Conservation (phyloP, 1,140 invertebrate species). For the Drosophila ercepeae region DNA sequence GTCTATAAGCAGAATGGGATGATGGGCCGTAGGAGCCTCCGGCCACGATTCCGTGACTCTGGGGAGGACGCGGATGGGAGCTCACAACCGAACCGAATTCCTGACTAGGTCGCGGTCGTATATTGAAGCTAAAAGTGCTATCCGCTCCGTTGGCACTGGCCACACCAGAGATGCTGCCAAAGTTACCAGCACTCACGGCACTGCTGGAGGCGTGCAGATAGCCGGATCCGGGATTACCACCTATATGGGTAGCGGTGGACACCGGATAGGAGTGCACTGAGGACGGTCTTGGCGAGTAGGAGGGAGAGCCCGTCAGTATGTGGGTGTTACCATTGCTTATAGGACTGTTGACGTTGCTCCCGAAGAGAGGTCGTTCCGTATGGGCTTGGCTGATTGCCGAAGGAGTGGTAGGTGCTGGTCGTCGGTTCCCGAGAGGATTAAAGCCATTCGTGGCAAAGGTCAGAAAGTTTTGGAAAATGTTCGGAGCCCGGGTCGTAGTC, state of each 20-base stretch:
- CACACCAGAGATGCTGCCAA: slow-evolving; percentile 68
- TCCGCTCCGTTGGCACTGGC: slow-evolving; percentile 76
- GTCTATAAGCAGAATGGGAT: slow-evolving; percentile 37
- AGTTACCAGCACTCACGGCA: slow-evolving; percentile 60
- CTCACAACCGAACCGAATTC: slow-evolving; percentile 29
- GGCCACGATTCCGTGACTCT: slow-evolving; percentile 5
- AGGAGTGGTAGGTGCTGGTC: slow-evolving; percentile 39
- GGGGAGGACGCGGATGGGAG: slow-evolving; percentile 41
- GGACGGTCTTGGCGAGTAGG: slow-evolving; percentile 36
- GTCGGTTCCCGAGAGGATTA: slow-evolving; percentile 47
- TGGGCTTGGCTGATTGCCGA: slow-evolving; percentile 31
- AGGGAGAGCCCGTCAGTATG: slow-evolving; percentile 4
- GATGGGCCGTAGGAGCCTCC: slow-evolving; percentile 49
- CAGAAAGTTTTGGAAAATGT: slow-evolving; percentile 73
- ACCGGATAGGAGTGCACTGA: slow-evolving; percentile 40
- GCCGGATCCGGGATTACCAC: slow-evolving; percentile 29
- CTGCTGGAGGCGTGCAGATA: slow-evolving; percentile 70
- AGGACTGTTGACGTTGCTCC: slow-evolving; percentile 50
- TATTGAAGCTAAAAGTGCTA: slow-evolving; percentile 80
- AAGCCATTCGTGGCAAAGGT: slow-evolving; percentile 65
- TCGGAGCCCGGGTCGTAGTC: slow-evolving; percentile 66
- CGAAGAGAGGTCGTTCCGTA: slow-evolving; percentile 45
- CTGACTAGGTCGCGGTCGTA: slow-evolving; percentile 70
- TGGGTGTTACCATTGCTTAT: slow-evolving; percentile 28
- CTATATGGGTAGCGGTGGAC: slow-evolving; percentile 53